A percentile compares a stretch with the other conserved stretches of the same genome.
These are phyloP conservation scores for Atethmia centrago DNA, from an alignment of 2,888 invertebrate species.

Conservation along the genomic window DNA sequence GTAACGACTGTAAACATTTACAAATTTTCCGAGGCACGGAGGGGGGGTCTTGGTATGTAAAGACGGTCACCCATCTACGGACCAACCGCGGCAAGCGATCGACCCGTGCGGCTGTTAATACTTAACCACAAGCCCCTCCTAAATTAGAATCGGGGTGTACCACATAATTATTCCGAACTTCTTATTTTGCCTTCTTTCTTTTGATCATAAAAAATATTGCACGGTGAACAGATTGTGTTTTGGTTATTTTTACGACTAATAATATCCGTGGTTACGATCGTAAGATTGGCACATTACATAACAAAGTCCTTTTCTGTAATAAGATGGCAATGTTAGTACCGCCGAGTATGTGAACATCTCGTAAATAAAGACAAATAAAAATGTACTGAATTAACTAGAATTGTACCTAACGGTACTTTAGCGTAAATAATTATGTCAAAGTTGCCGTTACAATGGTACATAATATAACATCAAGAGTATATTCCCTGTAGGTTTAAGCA, in stretches of 20 bases:
- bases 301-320: constrained; percentile 33
- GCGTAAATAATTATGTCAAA: no score
- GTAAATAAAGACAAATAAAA: constrained; percentile 19
- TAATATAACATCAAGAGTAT: not conserved
- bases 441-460: not conserved
- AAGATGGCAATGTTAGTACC: constrained; percentile 38
- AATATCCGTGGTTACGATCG: constrained; percentile 57
- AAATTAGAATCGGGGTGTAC: no score
- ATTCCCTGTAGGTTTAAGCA: not conserved
- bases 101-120: no score
- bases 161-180: constrained; percentile 28
- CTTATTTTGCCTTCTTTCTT: constrained; percentile 14
- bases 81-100: no score
- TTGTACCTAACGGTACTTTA: not conserved
- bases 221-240: constrained; percentile 48
- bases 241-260: constrained; percentile 57
- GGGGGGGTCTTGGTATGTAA: no score
- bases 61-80: no score
- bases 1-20: no score
- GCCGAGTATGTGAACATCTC: not conserved
- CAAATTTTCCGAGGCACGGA: no score
- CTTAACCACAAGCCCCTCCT: no score
- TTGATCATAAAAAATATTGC: constrained; percentile 42
- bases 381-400: not conserved
- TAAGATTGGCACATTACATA: constrained; percentile 48